Conservation (phyloP, 2,113 vertebrate genomes). For the Petromus typicus region DNA sequence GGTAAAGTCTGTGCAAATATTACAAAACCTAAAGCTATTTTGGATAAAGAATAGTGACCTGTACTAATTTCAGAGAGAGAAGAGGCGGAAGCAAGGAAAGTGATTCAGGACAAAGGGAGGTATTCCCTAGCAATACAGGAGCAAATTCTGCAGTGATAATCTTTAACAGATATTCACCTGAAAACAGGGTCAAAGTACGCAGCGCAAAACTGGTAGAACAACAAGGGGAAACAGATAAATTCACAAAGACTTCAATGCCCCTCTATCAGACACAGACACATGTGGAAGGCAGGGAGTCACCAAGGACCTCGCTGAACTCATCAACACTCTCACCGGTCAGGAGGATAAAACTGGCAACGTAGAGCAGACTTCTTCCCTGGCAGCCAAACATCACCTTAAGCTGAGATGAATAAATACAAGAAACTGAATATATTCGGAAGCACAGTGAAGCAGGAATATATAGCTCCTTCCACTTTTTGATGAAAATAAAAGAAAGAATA, state of each 20-base stretch:
- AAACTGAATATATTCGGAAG: conserved; percentile 43
- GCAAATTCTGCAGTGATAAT: background rate
- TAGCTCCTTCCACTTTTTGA: conserved; percentile 30
- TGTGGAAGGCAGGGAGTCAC: background rate
- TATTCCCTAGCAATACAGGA: background rate
- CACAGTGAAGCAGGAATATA: conserved; percentile 22
- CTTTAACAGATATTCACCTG: background rate
- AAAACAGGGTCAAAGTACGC: background rate
- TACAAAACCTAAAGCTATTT: background rate
- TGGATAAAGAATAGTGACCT: background rate
- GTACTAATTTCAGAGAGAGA: background rate
- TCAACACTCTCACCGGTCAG: background rate
- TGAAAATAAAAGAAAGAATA: background rate
- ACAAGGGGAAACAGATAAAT: background rate
- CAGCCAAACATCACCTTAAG: conserved; percentile 73
- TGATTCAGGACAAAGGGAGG: background rate
- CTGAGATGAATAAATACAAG: conserved; percentile 51
- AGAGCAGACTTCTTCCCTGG: conserved; percentile 59
- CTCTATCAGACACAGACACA: background rate
- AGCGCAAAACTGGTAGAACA: background rate
- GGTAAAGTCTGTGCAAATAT: background rate
- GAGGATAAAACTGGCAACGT: background rate
- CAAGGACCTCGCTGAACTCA: background rate
- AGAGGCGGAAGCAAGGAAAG: background rate
- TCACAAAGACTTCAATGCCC: background rate